Conservation (phyloP, 2,113 vertebrate genomes). For the Chaetodon auriga region DNA sequence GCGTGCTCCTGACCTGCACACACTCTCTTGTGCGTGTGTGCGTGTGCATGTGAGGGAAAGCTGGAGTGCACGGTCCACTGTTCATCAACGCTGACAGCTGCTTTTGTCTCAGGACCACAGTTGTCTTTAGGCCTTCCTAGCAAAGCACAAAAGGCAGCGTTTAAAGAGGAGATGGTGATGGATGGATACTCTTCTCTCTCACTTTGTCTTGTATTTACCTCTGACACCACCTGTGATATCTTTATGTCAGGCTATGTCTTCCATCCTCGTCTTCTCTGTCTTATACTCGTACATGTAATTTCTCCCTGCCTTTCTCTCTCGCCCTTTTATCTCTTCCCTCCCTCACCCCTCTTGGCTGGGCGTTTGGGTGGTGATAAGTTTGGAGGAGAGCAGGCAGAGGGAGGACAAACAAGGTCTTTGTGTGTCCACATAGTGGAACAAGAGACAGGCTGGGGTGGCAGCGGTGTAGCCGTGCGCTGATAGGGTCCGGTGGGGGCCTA, state of each 20-base stretch:
- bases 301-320: constrained; percentile 1
- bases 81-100: constrained; percentile 76
- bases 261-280: not conserved
- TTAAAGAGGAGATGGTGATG: constrained; percentile 71
- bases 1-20: not conserved
- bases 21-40: not conserved
- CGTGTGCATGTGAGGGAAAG: constrained; percentile 27
- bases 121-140: constrained; percentile 66
- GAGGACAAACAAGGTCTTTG: constrained; percentile 87
- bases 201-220: constrained; percentile 29
- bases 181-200: constrained; percentile 45
- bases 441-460: constrained; percentile 69
- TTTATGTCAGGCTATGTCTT: constrained; percentile 25
- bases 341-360: constrained; percentile 59
- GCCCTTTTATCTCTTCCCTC: constrained; percentile 15
- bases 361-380: constrained; percentile 84
- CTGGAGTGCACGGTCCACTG: constrained; percentile 44
- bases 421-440: constrained; percentile 76
- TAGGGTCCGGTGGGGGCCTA: constrained; percentile 66
- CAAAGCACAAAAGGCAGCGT: constrained; percentile 82
- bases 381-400: constrained; percentile 64
- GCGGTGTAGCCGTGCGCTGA: constrained; percentile 56
- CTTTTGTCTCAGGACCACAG: constrained; percentile 79
- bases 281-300: constrained; percentile 29
- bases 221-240: constrained; percentile 61